Conservation (phyloP, 2,113 vertebrate genomes). For the Enhydra lutris region DNA sequence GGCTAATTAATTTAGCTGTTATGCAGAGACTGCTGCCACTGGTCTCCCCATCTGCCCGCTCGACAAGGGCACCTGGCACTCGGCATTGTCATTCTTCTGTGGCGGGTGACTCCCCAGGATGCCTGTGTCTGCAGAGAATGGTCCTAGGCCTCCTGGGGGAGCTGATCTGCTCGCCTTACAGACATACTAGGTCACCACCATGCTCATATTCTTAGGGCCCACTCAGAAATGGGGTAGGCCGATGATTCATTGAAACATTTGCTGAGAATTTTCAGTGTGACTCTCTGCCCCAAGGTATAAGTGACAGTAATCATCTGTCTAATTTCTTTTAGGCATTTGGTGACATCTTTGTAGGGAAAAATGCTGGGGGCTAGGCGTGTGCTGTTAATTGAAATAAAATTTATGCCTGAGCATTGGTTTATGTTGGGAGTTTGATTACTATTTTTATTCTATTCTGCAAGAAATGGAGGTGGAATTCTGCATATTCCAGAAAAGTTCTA, state of each 20-base stretch:
- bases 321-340: constrained; percentile 4
- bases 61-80: constrained; percentile 63
- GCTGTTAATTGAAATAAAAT: background rate
- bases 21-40: constrained; percentile 51
- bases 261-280: constrained; percentile 19
- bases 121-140: constrained; percentile 48
- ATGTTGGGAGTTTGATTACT: background rate
- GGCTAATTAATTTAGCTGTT: constrained; percentile 74
- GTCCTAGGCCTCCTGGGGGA: background rate
- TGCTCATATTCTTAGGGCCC: background rate
- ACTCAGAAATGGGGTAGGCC: background rate
- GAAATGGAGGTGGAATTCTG: background rate
- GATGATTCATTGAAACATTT: constrained; percentile 58
- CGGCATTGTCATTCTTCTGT: constrained; percentile 31
- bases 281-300: background rate
- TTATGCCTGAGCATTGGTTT: background rate
- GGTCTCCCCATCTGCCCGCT: constrained; percentile 71
- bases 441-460: background rate
- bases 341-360: background rate
- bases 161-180: constrained; percentile 18
- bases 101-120: constrained; percentile 28
- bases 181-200: background rate
- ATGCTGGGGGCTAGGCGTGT: background rate
- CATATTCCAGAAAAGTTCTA: background rate
- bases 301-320: constrained; percentile 20